phyloP scores from a whole-genome alignment of 2,113 vertebrate genomes.

The Brevimyrus niger region DNA sequence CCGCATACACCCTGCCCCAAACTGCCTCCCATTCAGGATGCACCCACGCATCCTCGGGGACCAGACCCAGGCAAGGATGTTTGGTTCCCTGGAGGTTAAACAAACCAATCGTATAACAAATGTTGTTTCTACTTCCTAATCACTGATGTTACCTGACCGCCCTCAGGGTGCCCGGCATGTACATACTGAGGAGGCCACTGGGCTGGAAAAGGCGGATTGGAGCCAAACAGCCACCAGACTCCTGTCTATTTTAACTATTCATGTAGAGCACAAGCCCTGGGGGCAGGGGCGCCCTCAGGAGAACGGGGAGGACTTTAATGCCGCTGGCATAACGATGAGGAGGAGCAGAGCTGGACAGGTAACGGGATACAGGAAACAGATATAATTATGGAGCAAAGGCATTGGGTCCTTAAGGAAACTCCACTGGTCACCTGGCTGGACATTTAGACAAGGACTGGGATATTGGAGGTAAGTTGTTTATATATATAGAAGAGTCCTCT shows the following conservation, averaged over 20 bases:
- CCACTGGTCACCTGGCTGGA: too few relatives aligned
- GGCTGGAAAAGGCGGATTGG: background rate
- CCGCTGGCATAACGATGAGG: background rate
- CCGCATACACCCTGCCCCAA: background rate
- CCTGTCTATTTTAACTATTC: slow-evolving; percentile 56
- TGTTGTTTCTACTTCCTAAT: background rate
- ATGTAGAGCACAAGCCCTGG: slow-evolving; percentile 51
- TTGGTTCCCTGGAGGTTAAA: background rate
- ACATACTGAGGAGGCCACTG: background rate
- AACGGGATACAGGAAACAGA: background rate
- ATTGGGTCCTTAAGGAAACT: background rate
- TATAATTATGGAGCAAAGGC: background rate
- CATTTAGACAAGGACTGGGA: background rate
- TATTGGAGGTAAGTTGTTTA: background rate
- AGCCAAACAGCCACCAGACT: slow-evolving; percentile 32
- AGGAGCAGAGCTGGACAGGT: background rate
- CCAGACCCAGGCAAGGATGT: background rate
- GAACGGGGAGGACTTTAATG: background rate
- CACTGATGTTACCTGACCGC: background rate
- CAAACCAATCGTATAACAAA: background rate
- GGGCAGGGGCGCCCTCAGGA: slow-evolving; percentile 30
- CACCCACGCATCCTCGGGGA: background rate
- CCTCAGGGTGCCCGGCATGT: background rate
- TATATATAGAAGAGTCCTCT: background rate
- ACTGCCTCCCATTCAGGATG: background rate